Base-by-base conservation (phyloP, 2,888 invertebrate genomes). In the Allygus modestus region DNA sequence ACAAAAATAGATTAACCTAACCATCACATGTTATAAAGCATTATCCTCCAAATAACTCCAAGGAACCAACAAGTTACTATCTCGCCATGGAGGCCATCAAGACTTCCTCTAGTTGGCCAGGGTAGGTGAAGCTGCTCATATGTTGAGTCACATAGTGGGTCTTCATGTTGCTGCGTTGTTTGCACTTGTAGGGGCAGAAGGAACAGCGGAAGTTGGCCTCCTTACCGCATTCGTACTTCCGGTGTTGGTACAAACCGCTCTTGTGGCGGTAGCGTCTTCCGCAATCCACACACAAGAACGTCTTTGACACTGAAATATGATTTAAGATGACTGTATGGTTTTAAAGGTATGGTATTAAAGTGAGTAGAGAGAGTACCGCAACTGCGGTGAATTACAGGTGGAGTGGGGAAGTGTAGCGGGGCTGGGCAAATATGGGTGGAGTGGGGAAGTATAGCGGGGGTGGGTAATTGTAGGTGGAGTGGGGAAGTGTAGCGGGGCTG, bases 171-270 rank as follows among this genome's bases (percentile, higher is more conserved):
- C 79, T 26, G 20, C 89, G 91, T 86, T 91, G 90, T 86, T 91
- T 91, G 81, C 91, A 90, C 84, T 90, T 89, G 83, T 87, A 87
- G 0, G 87, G 86, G 87, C 91, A 91, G 84, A 90, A 89, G 23
- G 90, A 90, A 87, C 91, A 91, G 84, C 90, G 90, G 87, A 91
- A 91, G 85, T 91, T 90, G 0, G 91, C 90, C 85, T 90, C 90
- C 87, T 91, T 90, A 58, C 91, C 91, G 87, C 91, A 91, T 83
- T 91, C 91, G 90, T 87, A 88, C 20, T 91, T 86, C 26, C 86
- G 20, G 75, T 88, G 88, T 51, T 86, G 86, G 58, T 85, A 85
- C 51, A 87, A 81, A 43, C 86, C 86, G 51, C 87, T 87, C 85
- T 87, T 87, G 82, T 87, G 85, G 58, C 87, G 87, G 85, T 88